Evolutionary conservation across 1,140 invertebrate species (phyloP), one percentile per base, ranked within the genome.

Genomic region (Pseudobourletiella spinata): DNA sequence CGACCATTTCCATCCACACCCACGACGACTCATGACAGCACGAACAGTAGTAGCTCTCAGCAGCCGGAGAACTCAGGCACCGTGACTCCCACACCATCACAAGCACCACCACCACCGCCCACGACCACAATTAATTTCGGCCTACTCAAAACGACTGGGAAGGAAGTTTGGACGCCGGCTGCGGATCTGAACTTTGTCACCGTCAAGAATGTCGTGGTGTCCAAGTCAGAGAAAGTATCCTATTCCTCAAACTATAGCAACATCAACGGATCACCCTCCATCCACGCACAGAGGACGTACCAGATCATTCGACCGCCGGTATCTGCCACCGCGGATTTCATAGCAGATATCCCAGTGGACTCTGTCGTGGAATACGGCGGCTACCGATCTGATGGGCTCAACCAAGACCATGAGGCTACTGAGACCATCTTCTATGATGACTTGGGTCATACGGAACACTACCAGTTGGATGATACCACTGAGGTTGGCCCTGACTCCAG

Each of bases 241-340:
- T 55, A 55, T 20, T 55, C 52, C 39, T 35, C 52, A 29, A 55
- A 55, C 29, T 39, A 55, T 20, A 55, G 52, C 22, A 55, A 55
- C 25, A 55, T 55, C 20, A 14, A 55, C 25, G 52, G 52, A 11
- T 15, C 22, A 3, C 48, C 48, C 26, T 55, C 29, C n/a, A 8
- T 24, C n/a, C 26, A 8, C 6, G 3, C 52, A 11, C 32, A 39
- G n/a, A 39, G 32, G n/a, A 39, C 32, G 8, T 39, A 39, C 32
- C 32, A 39, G 8, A 39, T 39, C n/a, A 39, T 11, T 39, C 32
- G 32, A 39, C n/a, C 32, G 32, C n/a, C n/a, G n/a, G n/a, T n/a
- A n/a, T 20, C 24, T 25, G 18, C 11, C 6, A 6, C 16, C 24
- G 18, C 26, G 11, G 52, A 55, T 4, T 51, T 51, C 22, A 4